Percentiles rank a stretch among this genome's conserved stretches.
These are phyloP conservation scores for Menura novaehollandiae DNA, from an alignment of 2,113 vertebrate genomes.

Conservation along the genomic window DNA sequence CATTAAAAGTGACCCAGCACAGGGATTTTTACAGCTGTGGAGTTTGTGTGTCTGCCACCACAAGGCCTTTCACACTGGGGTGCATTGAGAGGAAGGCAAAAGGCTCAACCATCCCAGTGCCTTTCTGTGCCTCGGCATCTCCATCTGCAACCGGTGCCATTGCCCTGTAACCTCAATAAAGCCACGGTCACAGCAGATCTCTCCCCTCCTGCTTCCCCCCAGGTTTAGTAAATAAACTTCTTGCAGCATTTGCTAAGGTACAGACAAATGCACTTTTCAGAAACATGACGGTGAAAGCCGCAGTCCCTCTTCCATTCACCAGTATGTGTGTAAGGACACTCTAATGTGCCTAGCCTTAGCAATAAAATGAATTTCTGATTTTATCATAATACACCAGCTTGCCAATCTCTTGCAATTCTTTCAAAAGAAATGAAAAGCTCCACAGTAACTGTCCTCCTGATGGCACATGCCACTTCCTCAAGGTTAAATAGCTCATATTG, in stretches of 20 bases:
- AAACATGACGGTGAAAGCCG: neutral
- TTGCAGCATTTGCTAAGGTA: neutral
- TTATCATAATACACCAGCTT: neutral
- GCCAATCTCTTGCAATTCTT: neutral
- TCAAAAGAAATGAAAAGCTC: neutral
- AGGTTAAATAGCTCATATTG: constrained; percentile 4
- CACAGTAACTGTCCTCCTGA: neutral
- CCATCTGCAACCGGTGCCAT: neutral
- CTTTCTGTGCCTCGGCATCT: neutral
- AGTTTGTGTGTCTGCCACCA: neutral
- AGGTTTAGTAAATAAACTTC: neutral
- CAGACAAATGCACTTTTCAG: neutral
- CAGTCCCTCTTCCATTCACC: neutral
- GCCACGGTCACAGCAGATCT: fast-evolving
- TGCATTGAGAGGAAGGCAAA: neutral
- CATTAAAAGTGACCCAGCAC: neutral
- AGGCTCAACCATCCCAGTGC: neutral
- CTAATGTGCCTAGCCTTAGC: neutral
- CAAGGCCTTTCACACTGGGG: fast-evolving
- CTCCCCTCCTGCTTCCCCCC: neutral
- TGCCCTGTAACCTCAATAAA: neutral
- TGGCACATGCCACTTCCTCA: neutral
- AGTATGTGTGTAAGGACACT: neutral
- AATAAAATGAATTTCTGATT: neutral
- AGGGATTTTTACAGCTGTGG: neutral